A percentile compares a stretch with the other conserved stretches of the same genome.
phyloP scores from a whole-genome alignment of 2,888 invertebrate species.

The Pherbina coryleti region DNA sequence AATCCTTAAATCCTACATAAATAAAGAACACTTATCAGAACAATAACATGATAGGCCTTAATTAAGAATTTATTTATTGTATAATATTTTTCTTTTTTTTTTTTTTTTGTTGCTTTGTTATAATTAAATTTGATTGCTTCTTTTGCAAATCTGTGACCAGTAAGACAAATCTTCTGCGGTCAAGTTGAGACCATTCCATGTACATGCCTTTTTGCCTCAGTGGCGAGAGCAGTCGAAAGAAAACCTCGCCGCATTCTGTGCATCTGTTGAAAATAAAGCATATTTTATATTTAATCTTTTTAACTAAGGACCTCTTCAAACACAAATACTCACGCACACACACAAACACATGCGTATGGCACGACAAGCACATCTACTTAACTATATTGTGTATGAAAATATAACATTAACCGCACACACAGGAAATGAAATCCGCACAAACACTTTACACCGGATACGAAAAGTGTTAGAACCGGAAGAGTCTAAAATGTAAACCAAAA shows the following conservation, averaged over 20 bases:
- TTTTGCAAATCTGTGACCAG: too few relatives aligned
- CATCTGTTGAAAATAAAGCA: background rate
- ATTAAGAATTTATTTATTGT: too few relatives aligned
- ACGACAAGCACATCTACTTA: background rate
- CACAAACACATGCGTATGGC: background rate
- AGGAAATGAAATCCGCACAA: background rate
- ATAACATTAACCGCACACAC: conserved; percentile 5
- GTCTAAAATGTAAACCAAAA: background rate
- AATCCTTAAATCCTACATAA: too few relatives aligned
- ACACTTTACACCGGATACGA: conserved; percentile 1
- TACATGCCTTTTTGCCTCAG: too few relatives aligned
- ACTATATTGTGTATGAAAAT: background rate
- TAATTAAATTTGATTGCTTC: too few relatives aligned
- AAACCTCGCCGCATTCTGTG: background rate
- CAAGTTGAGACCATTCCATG: too few relatives aligned
- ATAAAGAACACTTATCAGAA: too few relatives aligned
- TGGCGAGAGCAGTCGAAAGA: background rate
- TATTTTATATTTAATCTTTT: background rate
- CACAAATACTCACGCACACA: background rate
- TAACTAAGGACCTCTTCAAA: background rate
- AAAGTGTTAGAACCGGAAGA: conserved; percentile 4
- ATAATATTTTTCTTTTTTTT: too few relatives aligned
- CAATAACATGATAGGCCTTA: too few relatives aligned
- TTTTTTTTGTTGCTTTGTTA: too few relatives aligned
- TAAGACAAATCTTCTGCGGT: too few relatives aligned